A percentile compares a stretch with the other conserved stretches of the same genome.
phyloP scores from a whole-genome alignment of 2,797 vertebrate genomes.

The Myotis vivesi region DNA sequence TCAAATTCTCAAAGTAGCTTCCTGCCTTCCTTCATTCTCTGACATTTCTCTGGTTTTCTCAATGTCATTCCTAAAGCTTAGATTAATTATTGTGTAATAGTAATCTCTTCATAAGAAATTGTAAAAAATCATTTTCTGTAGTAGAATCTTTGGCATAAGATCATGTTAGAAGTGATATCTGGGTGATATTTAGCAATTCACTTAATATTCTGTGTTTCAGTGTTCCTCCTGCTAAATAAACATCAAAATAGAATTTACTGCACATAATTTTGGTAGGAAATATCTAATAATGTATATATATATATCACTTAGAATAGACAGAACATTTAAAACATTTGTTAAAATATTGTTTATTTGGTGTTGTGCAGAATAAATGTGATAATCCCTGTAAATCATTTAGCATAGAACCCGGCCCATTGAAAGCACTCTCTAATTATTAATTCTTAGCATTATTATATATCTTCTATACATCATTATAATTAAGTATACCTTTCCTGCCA shows the following conservation, averaged over 20 bases:
- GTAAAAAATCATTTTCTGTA: not conserved
- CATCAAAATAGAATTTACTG: not conserved
- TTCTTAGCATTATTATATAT: not conserved
- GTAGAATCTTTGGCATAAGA: not conserved
- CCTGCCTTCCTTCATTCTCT: not conserved
- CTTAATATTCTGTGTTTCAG: not conserved
- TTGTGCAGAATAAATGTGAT: not conserved
- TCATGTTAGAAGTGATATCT: not conserved
- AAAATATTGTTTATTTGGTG: not conserved
- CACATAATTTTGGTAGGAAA: not conserved
- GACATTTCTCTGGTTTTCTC: slow-evolving; percentile 6
- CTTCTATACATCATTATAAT: not conserved
- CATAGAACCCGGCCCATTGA: not conserved
- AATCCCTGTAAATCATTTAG: not conserved
- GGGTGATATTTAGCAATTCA: not conserved
- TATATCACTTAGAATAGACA: not conserved
- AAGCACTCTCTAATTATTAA: not conserved
- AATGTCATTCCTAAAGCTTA: not conserved
- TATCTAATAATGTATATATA: not conserved
- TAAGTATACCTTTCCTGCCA: not conserved
- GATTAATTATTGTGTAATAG: not conserved
- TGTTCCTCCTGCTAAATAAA: not conserved
- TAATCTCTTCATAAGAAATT: not conserved
- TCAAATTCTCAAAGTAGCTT: not conserved
- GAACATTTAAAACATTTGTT: not conserved